Evolutionary conservation across 2,888 invertebrate species (phyloP), one percentile per base, ranked within the genome.

Genomic region (Oeneis ivallda): DNA sequence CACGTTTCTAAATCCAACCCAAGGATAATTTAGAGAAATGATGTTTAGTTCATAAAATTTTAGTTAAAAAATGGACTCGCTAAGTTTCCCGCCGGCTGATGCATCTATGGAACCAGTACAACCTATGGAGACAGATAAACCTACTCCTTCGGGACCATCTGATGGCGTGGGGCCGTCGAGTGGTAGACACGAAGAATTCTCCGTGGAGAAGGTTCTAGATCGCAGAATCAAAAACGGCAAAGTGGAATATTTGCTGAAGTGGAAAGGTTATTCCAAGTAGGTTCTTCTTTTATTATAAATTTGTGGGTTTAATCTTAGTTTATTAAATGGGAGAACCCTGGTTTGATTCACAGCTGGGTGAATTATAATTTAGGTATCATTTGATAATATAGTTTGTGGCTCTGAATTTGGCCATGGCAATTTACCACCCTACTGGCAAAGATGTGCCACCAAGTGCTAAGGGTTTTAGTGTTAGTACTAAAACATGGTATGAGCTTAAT

Each of bases 131-230:
- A 72, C 77, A 3, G 75, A 73, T 7, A 71, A 69, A 62, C 61
- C 65, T 32, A 61, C 73, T 2, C 66, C 65, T 6, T 50, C 62
- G 0, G 70, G 70, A 13, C 65, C 73, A 0, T 17, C 72, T 6
- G 70, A 72, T 45, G 64, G 62, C 11, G 64, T 69, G 1, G 82
- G 81, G 0, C 84, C 84, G 9, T 79, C 79, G 62, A 81, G 85
- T 26, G 89, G 87, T 0, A 89, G 82, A 75, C 90, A 86, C 47
- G 95, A 96, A 73, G 96, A 96, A 74, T 95, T 93, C 76, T 94
- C 94, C 0, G 96, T 96, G 0, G 96, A 96, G 78, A 95, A 95
- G 77, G 94, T 96, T 32, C 83, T 96, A 17, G 95, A 96, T 76
- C 93, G 94, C 71, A 86, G 95, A 74, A 92, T 93, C 11, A 90